Evolutionary conservation across 2,113 vertebrate genomes (phyloP), one percentile per base, ranked within the genome.

Genomic region (Artemisiospiza belli): DNA sequence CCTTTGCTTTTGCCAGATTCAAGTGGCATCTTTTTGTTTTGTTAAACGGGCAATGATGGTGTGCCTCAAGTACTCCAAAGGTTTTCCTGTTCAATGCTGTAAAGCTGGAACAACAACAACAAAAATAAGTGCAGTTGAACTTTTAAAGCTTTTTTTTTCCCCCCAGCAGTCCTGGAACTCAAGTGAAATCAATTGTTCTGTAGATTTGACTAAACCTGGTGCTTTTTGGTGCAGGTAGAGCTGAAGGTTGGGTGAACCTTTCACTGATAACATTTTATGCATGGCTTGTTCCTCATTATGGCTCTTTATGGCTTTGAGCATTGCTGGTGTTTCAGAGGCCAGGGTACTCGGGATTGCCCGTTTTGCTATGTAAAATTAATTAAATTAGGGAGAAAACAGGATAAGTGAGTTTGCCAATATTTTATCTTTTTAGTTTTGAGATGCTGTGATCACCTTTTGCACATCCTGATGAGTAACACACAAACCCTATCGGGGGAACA

Each of bases 1-100:
- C 70, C 43, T 73, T 85, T 70, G 31, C 47, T 92, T 73, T 28
- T 79, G 35, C 47, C 58, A 73, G 74, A 51, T 27, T 28, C 9
- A 17, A 83, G 70, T 74, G 55, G 31, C 93, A 52, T 77, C 84
- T 94, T 95, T 74, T 80, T 91, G 87, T 94, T 51, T 69, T 74
- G 39, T 66, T 84, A 74, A 91, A 74, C 7, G 30, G 47, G 82
- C 59, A 57, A 0, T 33, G 78, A 70, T 79, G 66, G 68, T 43
- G 47, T 49, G 46, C 49, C 81, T 79, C 35, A 46, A 59, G 46
- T 52, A 37, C 59, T 91, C 47, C 59, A 61, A 73, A 69, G 37
- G 69, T 67, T 69, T 94, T 79, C 19, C 25, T 30, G 59, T 80
- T 37, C 63, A 43, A 64, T 54, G 37, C 51, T 16, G 10, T 78